These are phyloP conservation scores for Pterophyllum scalare DNA, from an alignment of 2,113 vertebrate genomes.

Conservation along the genomic window DNA sequence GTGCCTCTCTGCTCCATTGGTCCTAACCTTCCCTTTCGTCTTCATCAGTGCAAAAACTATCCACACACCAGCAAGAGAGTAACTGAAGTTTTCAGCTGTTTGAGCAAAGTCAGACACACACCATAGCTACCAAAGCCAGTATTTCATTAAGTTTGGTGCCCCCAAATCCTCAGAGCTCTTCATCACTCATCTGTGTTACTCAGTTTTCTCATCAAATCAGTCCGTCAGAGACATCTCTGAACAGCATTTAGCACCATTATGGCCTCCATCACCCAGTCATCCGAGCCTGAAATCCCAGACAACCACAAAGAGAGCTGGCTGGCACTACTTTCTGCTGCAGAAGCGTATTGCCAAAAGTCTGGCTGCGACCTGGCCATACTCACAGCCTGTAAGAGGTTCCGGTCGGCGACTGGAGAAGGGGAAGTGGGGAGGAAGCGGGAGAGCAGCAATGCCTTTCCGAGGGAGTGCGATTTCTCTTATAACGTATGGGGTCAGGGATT, in stretches of 20 bases:
- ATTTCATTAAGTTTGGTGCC: not conserved
- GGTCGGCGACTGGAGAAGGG: slow-evolving; percentile 38
- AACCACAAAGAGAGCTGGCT: slow-evolving; percentile 91
- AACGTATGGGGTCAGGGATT: slow-evolving; percentile 86
- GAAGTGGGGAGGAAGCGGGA: slow-evolving; percentile 68
- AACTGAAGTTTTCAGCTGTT: not conserved
- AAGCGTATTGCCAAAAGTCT: slow-evolving; percentile 86
- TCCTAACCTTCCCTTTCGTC: not conserved
- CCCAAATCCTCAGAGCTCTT: not conserved
- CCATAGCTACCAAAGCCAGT: slow-evolving; percentile 41
- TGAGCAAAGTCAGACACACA: slow-evolving; percentile 20
- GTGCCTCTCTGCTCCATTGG: slow-evolving; percentile 65
- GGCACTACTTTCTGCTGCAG: slow-evolving; percentile 85
- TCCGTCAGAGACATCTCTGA: not conserved
- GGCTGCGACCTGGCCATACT: slow-evolving; percentile 90
- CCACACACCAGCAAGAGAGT: slow-evolving; percentile 54
- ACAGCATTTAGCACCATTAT: slow-evolving; percentile 58
- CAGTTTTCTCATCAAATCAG: slow-evolving; percentile 9
- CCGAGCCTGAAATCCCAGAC: slow-evolving; percentile 83
- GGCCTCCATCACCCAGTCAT: slow-evolving; percentile 76
- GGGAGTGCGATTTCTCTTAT: slow-evolving; percentile 82
- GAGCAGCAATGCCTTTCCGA: slow-evolving; percentile 60
- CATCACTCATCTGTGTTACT: slow-evolving; percentile 29
- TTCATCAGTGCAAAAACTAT: slow-evolving; percentile 46
- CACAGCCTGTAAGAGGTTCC: slow-evolving; percentile 85